Evolutionary conservation across 2,113 vertebrate species (phyloP).

Genomic region (Glaucomys volans): DNA sequence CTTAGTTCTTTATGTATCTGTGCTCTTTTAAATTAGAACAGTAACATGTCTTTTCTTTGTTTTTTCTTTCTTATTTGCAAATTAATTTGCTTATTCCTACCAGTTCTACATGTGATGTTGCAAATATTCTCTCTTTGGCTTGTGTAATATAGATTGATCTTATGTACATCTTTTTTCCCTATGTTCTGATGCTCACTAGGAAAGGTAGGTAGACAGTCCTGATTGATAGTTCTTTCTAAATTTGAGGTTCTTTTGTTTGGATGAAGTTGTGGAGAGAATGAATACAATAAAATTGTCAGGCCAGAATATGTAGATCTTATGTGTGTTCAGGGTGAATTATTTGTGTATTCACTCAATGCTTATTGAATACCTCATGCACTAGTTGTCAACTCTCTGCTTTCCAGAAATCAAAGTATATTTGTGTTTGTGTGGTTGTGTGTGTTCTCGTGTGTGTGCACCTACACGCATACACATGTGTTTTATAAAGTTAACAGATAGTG

Average conservation of each 20-base stretch:
- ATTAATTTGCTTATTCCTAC: neutral
- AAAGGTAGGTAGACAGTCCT: neutral
- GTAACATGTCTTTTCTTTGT: neutral
- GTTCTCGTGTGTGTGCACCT: fast-evolving
- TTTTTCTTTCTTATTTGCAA: neutral
- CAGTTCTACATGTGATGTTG: neutral
- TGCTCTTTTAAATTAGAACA: neutral
- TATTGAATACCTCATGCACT: neutral
- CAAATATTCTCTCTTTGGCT: neutral
- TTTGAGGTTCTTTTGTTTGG: neutral
- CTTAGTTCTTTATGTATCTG: neutral
- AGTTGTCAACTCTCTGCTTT: neutral
- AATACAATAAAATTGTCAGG: neutral
- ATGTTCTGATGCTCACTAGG: neutral
- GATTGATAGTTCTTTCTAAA: slow-evolving; percentile 2
- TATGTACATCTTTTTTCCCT: neutral
- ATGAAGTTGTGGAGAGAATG: neutral
- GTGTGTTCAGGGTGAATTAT: neutral
- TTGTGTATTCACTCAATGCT: neutral
- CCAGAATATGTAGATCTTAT: neutral
- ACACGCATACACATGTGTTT: neutral
- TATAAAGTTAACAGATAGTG: neutral
- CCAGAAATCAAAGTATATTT: neutral
- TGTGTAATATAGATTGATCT: neutral
- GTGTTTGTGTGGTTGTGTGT: neutral